Evolutionary conservation across 1,140 invertebrate species (phyloP).

Genomic region (Fragariocoptes setiger): DNA sequence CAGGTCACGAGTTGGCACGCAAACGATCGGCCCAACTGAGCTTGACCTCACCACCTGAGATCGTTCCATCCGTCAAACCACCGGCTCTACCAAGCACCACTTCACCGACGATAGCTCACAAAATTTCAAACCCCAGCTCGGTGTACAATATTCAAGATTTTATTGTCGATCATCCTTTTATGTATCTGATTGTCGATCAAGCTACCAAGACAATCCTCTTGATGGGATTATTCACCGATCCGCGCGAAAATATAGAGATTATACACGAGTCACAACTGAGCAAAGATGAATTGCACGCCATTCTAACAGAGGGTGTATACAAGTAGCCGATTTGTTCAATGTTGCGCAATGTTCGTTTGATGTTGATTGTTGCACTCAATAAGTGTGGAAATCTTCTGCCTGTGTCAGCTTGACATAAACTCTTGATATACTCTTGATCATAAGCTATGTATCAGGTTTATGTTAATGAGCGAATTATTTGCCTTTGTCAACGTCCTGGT

Average conservation of each 20-base stretch:
- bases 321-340: no score
- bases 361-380: no score
- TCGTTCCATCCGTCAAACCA: no score
- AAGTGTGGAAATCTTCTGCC: no score
- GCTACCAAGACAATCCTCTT: slow-evolving; percentile 3
- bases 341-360: no score
- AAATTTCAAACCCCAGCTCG: no score
- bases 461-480: slow-evolving; percentile 81
- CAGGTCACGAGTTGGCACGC: background rate
- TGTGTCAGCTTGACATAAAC: no score
- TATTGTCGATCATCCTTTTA: slow-evolving; percentile 7
- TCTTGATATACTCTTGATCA: no score
- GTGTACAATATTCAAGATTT: background rate
- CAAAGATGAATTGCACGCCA: background rate
- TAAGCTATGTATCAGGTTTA: slow-evolving; percentile 37
- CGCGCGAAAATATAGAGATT: slow-evolving; percentile 4
- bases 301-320: slow-evolving; percentile 2
- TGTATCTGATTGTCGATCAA: slow-evolving; percentile 5
- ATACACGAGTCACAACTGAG: slow-evolving; percentile 3
- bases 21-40: background rate
- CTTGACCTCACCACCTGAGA: background rate
- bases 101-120: no score
- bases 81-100: background rate
- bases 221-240: slow-evolving; percentile 4
- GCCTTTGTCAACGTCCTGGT: slow-evolving; percentile 70